phyloP scores from a whole-genome alignment of 2,888 invertebrate genomes.

The Limnephilus auricula region DNA sequence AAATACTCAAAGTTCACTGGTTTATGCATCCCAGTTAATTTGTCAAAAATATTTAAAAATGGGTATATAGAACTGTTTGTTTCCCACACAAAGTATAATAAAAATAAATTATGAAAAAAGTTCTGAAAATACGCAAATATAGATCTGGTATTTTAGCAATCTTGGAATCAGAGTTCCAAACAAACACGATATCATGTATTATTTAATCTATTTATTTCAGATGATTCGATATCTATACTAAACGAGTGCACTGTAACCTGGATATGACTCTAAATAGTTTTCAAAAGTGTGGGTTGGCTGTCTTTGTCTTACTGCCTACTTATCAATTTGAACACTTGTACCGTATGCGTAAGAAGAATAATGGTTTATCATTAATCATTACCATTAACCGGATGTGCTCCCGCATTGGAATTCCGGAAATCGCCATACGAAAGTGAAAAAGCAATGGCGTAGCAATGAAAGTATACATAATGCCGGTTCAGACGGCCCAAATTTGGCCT shows the following conservation, averaged over 20 bases:
- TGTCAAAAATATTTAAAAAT: no score
- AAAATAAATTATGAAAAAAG: no score
- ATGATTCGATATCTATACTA: no score
- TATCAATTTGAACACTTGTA: not conserved
- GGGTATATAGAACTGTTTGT: no score
- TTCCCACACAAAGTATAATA: no score
- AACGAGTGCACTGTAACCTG: not conserved
- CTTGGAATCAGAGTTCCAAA: not conserved
- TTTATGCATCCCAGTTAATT: no score
- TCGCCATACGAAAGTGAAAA: conserved; percentile 48
- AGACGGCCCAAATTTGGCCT: conserved; percentile 22
- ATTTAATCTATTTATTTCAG: no score
- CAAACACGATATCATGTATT: no score
- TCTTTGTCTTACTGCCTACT: not conserved
- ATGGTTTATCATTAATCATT: conserved; percentile 1
- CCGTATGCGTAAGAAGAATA: conserved; percentile 6
- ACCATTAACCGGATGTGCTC: conserved; percentile 36
- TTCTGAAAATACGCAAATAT: not conserved
- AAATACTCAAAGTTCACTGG: no score
- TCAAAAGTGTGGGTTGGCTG: not conserved
- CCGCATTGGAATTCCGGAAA: conserved; percentile 45
- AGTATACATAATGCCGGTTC: conserved; percentile 11
- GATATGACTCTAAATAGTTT: not conserved
- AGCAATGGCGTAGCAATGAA: conserved; percentile 25
- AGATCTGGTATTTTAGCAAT: not conserved